A percentile compares a stretch with the other conserved stretches of the same genome.
These are phyloP conservation scores for Bombus haemorrhoidalis DNA, from an alignment of 1,140 invertebrate species.

Conservation along the genomic window DNA sequence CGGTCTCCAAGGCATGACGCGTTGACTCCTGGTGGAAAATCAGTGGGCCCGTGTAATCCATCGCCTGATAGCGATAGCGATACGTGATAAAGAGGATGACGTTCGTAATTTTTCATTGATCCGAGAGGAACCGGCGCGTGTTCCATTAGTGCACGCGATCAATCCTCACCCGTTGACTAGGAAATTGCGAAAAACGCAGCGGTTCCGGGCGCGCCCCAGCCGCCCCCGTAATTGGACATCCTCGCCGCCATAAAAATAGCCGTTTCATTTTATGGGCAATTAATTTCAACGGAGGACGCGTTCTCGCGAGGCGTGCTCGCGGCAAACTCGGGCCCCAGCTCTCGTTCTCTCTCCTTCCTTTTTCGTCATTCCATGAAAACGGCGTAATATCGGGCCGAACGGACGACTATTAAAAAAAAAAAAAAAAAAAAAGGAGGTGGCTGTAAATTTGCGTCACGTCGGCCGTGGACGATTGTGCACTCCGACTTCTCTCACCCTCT, in stretches of 20 bases:
- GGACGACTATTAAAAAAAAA: conserved; percentile 34
- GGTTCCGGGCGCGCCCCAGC: neutral
- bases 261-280: conserved; percentile 75
- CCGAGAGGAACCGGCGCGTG: neutral
- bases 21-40: neutral
- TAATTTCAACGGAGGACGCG: conserved; percentile 71
- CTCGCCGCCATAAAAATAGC: conserved; percentile 70
- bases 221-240: conserved; percentile 69
- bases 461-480: neutral
- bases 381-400: conserved; percentile 40
- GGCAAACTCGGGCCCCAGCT: neutral
- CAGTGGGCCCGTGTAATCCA: neutral
- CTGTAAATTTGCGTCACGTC: conserved; percentile 31
- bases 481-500: neutral
- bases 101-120: conserved; percentile 39
- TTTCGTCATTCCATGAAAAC: conserved; percentile 30
- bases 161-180: conserved; percentile 45
- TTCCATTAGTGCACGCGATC: conserved; percentile 53
- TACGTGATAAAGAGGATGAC: conserved; percentile 15
- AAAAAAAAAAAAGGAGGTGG: conserved; percentile 12
- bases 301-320: conserved; percentile 5
- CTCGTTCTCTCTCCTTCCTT: neutral
- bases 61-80: neutral
- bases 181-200: conserved; percentile 51
- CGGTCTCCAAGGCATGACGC: neutral